Conservation (phyloP, 2,888 invertebrate genomes). For the Brassicogethes aeneus region DNA sequence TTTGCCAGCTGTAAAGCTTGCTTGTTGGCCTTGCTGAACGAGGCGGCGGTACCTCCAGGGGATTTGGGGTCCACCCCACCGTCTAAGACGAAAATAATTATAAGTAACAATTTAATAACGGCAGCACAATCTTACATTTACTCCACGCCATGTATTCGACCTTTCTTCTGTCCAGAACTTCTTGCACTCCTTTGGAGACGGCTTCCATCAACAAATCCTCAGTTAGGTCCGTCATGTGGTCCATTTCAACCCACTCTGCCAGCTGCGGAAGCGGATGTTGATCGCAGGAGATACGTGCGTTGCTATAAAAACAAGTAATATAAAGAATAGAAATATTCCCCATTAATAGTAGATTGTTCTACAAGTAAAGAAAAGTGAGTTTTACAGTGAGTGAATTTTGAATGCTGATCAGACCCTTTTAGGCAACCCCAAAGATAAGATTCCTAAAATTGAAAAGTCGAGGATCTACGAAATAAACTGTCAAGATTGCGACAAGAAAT, state of each 20-base stretch:
- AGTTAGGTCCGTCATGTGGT: slow-evolving; percentile 55
- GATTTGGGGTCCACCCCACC: slow-evolving; percentile 80
- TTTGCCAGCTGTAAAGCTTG: slow-evolving; percentile 78
- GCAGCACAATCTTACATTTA: slow-evolving; percentile 42
- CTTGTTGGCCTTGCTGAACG: slow-evolving; percentile 82
- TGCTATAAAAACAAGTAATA: too few relatives aligned
- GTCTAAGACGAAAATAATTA: slow-evolving; percentile 40
- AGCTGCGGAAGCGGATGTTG: slow-evolving; percentile 62
- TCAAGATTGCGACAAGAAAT: too few relatives aligned
- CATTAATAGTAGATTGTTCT: too few relatives aligned
- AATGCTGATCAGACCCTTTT: too few relatives aligned
- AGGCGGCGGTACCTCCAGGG: slow-evolving; percentile 78
- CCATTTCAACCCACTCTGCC: slow-evolving; percentile 62
- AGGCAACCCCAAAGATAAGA: too few relatives aligned
- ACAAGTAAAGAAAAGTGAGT: too few relatives aligned
- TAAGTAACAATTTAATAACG: neutral
- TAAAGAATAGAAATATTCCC: too few relatives aligned
- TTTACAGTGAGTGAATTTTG: too few relatives aligned
- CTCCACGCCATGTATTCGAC: slow-evolving; percentile 78
- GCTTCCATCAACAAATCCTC: slow-evolving; percentile 66
- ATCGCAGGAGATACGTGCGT: slow-evolving; percentile 63
- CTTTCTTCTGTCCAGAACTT: slow-evolving; percentile 63
- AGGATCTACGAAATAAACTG: too few relatives aligned
- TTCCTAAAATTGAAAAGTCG: too few relatives aligned
- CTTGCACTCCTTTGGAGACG: slow-evolving; percentile 68